These are phyloP conservation scores for Oedothorax gibbosus DNA, from an alignment of 1,140 invertebrate species.

Conservation along the genomic window DNA sequence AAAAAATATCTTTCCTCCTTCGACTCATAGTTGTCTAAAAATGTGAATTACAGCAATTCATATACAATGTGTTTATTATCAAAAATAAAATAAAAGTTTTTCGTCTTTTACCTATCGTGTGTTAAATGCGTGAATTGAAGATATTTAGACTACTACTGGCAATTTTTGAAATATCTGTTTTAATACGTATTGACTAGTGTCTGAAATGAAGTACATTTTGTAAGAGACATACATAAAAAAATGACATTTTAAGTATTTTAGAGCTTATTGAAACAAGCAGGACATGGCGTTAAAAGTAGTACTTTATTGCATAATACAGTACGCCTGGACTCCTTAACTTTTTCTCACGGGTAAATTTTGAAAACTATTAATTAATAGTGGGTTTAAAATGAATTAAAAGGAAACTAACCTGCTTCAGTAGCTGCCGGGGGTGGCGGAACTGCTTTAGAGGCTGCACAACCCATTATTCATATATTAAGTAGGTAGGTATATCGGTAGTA, in stretches of 20 bases:
- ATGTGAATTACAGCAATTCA: too few relatives aligned
- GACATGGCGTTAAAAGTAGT: background rate
- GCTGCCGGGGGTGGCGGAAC: slow-evolving; percentile 18
- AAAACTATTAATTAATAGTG: background rate
- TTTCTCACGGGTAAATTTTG: background rate
- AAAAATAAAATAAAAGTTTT: too few relatives aligned
- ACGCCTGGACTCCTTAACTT: background rate
- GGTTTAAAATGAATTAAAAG: background rate
- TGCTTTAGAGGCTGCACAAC: slow-evolving; percentile 52
- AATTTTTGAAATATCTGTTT: too few relatives aligned
- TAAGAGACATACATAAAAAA: background rate
- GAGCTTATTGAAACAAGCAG: background rate
- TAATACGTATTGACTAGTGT: too few relatives aligned
- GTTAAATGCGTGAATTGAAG: too few relatives aligned
- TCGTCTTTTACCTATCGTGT: too few relatives aligned
- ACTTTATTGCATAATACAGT: background rate
- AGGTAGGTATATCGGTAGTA: too few relatives aligned
- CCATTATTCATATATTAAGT: slow-evolving; percentile 7
- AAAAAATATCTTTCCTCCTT: too few relatives aligned
- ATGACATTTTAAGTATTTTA: background rate
- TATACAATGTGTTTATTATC: too few relatives aligned
- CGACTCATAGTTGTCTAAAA: too few relatives aligned
- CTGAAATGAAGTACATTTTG: background rate
- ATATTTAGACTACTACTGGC: too few relatives aligned
- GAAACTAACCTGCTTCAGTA: slow-evolving; percentile 7